These are phyloP conservation scores for Beaufortia kweichowensis DNA, from an alignment of 2,113 vertebrate species.

Conservation along the genomic window DNA sequence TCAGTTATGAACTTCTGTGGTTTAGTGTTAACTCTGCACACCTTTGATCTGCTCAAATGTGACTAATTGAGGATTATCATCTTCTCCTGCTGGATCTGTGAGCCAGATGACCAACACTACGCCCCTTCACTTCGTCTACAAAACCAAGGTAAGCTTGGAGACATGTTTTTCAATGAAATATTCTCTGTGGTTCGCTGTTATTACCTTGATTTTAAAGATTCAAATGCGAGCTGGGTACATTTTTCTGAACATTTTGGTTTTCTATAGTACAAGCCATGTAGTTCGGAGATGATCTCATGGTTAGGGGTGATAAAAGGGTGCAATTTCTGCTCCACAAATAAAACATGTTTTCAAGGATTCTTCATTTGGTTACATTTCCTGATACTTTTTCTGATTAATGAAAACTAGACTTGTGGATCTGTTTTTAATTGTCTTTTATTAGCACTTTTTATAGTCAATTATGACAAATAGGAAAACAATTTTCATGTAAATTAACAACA, in stretches of 20 bases:
- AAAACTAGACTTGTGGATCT: no score
- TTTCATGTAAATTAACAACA: neutral
- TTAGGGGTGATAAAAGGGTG: no score
- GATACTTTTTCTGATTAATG: no score
- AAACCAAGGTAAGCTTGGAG: conserved; percentile 70
- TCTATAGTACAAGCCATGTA: no score
- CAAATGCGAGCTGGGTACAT: no score
- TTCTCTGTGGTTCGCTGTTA: neutral
- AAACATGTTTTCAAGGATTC: neutral
- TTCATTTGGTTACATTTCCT: neutral
- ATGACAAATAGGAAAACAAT: neutral
- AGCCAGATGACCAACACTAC: conserved; percentile 78
- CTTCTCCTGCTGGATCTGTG: conserved; percentile 71
- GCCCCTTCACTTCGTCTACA: conserved; percentile 70
- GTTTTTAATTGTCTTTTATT: no score
- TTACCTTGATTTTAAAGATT: neutral
- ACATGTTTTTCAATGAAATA: neutral
- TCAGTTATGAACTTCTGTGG: neutral
- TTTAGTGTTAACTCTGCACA: conserved; percentile 52
- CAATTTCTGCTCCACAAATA: neutral
- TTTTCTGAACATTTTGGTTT: no score
- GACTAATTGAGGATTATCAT: conserved; percentile 71
- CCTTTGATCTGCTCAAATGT: conserved; percentile 73
- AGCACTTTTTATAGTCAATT: neutral
- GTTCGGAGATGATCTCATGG: no score